Percentiles rank a stretch among this genome's conserved stretches.
These are phyloP conservation scores for Cremastinae sp. DNA, from an alignment of 2,888 invertebrate genomes.

Conservation along the genomic window DNA sequence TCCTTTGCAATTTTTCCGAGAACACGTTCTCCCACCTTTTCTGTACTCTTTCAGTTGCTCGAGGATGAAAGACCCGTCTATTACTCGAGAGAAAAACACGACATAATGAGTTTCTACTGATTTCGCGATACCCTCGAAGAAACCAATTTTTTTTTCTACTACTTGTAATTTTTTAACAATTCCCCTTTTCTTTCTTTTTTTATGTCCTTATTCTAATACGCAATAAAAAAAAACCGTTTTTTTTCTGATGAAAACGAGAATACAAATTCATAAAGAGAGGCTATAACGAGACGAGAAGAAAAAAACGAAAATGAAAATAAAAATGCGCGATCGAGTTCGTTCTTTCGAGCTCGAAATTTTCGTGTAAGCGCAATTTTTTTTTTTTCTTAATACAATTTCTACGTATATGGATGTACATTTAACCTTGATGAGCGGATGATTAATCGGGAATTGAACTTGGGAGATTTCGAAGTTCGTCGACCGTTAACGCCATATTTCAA, in stretches of 20 bases:
- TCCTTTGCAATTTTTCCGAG: constrained; percentile 2
- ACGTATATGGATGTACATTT: constrained; percentile 9
- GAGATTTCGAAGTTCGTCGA: too few relatives aligned
- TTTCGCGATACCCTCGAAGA: neutral
- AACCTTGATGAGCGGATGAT: neutral
- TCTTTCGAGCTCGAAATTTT: constrained; percentile 37
- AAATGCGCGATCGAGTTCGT: neutral
- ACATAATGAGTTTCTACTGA: constrained; percentile 51
- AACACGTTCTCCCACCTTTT: neutral
- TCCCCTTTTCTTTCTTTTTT: neutral
- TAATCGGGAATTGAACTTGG: too few relatives aligned
- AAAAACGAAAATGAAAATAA: constrained; percentile 8
- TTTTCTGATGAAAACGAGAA: constrained; percentile 12
- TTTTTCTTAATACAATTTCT: too few relatives aligned
- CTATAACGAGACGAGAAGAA: constrained; percentile 10
- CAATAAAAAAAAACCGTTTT: neutral
- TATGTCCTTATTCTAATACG: too few relatives aligned
- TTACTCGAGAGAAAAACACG: constrained; percentile 58
- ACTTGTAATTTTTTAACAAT: too few relatives aligned
- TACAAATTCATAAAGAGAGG: constrained; percentile 29
- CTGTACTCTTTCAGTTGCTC: constrained; percentile 54
- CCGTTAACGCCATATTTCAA: too few relatives aligned
- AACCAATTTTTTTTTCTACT: constrained; percentile 6
- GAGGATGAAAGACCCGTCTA: constrained; percentile 45
- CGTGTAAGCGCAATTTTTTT: constrained; percentile 4